Percentiles rank a stretch among this genome's conserved stretches.
Evolutionary conservation across 1,140 invertebrate genomes (phyloP).

Genomic region (Teleogryllus occipitalis): DNA sequence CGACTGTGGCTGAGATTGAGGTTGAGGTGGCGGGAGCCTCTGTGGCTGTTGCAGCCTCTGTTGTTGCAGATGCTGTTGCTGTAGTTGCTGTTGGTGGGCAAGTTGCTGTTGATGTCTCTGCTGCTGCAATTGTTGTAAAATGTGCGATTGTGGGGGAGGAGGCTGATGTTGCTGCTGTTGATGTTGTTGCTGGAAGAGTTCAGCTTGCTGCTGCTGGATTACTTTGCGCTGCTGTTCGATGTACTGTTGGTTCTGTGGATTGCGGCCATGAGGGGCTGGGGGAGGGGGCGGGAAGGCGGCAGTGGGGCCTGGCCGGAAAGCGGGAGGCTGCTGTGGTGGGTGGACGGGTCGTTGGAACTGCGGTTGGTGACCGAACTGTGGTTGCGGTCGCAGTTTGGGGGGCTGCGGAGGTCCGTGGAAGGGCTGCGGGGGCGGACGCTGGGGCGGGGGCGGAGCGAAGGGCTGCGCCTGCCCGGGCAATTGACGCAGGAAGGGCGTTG

Average conservation of each 20-base stretch:
- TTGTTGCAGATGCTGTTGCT: slow-evolving; percentile 29
- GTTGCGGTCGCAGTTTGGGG: slow-evolving; percentile 8
- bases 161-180: slow-evolving; percentile 16
- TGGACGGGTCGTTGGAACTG: slow-evolving; percentile 20
- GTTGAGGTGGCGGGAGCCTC: slow-evolving; percentile 33
- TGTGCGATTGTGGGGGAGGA: slow-evolving; percentile 21
- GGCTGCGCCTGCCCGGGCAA: neutral
- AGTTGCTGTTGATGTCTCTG: slow-evolving; percentile 29
- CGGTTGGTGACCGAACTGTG: slow-evolving; percentile 9
- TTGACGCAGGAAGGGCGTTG: neutral
- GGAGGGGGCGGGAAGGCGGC: slow-evolving; percentile 12
- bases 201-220: slow-evolving; percentile 12
- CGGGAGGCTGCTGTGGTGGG: neutral
- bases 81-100: slow-evolving; percentile 40
- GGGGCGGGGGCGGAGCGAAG: neutral
- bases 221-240: slow-evolving; percentile 7
- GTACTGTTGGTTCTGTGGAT: slow-evolving; percentile 21
- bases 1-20: slow-evolving; percentile 27
- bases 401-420: slow-evolving; percentile 27
- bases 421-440: slow-evolving; percentile 18
- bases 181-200: slow-evolving; percentile 10
- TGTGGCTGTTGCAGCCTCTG: slow-evolving; percentile 39
- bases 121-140: slow-evolving; percentile 15
- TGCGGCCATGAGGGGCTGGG: slow-evolving; percentile 28
- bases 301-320: slow-evolving; percentile 10